Evolutionary conservation across 2,888 invertebrate genomes (phyloP), one percentile per base, ranked within the genome.

Genomic region (Agonopterix alstromeriana): DNA sequence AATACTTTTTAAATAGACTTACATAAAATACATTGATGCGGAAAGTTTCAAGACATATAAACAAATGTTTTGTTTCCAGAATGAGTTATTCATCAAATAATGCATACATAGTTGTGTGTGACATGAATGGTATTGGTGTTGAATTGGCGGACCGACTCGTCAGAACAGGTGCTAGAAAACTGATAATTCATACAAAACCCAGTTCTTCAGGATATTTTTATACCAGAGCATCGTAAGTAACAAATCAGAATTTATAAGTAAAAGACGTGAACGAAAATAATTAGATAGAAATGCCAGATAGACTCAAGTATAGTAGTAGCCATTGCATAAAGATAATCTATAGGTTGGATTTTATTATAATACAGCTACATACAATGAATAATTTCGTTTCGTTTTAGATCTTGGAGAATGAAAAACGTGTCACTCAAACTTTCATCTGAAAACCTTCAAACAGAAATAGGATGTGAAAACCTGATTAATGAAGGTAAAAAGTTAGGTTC

Each of bases 101-200:
- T 2, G 62, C 62, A 1, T 67, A 73, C 43, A 49, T 79, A 10
- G 63, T 79, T 0, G 51, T 75, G 2, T 67, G 72, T 45, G 73
- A 75, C 41, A 57, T 65, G 3, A 62, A 54, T n/a, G 63, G 53
- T 4, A 8, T 73, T 0, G 71, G 71, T 9, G 54, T 78, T 14
- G 73, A 77, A 42, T 45, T 78, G 8, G 64, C 65, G 4, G 70
- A 73, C 12, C 58, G 62, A n/a, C 51, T 78, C 2, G 60, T 79
- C 0, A 65, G 56, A 10, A 57, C 57, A 38, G 77, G 76, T 8
- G 78, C 61, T 0, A 69, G 60, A 35, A 76, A 71, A 8, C 49
- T 79, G 7, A 46, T 74, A 1, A 35, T 79, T 3, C 61, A 73
- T 42, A 45, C 60, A 2, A 63, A 59, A 47, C 48, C 63, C 7